phyloP scores from a whole-genome alignment of 1,140 invertebrate genomes.

The Bombus superbus region DNA sequence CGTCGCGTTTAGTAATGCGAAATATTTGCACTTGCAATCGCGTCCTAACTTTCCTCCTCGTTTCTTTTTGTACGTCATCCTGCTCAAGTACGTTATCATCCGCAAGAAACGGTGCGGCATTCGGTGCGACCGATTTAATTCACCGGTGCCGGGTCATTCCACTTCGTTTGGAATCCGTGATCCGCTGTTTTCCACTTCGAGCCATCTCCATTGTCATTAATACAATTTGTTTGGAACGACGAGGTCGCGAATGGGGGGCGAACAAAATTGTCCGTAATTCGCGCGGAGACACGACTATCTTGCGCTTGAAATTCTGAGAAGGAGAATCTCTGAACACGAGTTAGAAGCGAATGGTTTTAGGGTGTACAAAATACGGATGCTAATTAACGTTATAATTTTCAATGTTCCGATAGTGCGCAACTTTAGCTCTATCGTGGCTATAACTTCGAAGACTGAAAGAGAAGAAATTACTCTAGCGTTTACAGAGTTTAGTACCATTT shows the following conservation, averaged over 20 bases:
- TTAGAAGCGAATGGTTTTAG: no score
- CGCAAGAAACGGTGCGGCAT: background rate
- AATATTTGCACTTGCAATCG: background rate
- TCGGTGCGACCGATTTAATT: slow-evolving; percentile 21
- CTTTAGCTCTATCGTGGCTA: background rate
- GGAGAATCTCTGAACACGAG: no score
- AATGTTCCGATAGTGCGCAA: rapidly evolving
- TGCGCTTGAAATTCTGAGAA: no score
- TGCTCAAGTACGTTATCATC: background rate
- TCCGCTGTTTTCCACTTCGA: background rate
- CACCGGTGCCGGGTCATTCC: background rate
- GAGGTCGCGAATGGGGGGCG: no score
- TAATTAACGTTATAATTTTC: background rate
- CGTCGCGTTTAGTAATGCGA: background rate
- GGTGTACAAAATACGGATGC: no score
- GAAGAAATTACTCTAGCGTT: background rate
- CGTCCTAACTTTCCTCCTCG: background rate
- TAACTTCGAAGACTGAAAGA: background rate
- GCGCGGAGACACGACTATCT: background rate
- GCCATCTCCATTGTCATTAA: slow-evolving; percentile 5
- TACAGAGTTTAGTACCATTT: background rate
- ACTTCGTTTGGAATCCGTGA: background rate
- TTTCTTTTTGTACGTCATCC: background rate
- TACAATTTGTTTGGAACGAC: slow-evolving; percentile 8
- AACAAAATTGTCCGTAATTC: background rate